Percentiles rank a stretch among this genome's conserved stretches.
These are phyloP conservation scores for Eupithecia exiguata DNA, from an alignment of 2,888 invertebrate genomes.

Conservation along the genomic window DNA sequence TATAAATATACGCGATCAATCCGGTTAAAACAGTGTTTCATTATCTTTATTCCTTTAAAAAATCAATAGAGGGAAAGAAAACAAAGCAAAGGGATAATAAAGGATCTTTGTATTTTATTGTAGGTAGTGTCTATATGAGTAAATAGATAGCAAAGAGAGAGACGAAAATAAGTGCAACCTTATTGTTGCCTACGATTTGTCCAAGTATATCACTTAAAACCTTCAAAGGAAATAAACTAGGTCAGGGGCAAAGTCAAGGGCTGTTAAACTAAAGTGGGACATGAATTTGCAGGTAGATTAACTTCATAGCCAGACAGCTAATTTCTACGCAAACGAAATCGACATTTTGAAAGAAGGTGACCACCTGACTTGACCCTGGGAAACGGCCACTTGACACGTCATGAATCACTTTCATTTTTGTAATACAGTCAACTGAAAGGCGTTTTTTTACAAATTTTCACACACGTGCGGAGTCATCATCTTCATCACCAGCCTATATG, in stretches of 20 bases:
- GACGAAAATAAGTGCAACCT: neutral
- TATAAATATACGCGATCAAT: too few relatives aligned
- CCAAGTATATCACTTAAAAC: neutral
- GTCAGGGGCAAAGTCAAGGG: slow-evolving; percentile 17
- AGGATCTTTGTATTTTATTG: neutral
- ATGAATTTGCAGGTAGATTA: slow-evolving; percentile 19
- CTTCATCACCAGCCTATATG: too few relatives aligned
- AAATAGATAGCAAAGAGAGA: neutral
- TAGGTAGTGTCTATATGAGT: neutral
- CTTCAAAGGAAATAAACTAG: slow-evolving; percentile 15
- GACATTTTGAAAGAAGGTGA: neutral
- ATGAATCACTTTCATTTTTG: neutral
- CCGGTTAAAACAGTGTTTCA: too few relatives aligned
- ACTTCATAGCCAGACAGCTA: slow-evolving; percentile 5
- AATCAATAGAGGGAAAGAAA: too few relatives aligned
- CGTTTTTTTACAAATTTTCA: neutral
- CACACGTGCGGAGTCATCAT: too few relatives aligned
- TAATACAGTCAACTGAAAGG: neutral
- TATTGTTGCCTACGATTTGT: neutral
- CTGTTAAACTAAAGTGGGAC: slow-evolving; percentile 8
- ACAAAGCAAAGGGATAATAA: too few relatives aligned
- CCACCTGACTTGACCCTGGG: neutral
- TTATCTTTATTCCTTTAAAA: too few relatives aligned
- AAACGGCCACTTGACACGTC: neutral
- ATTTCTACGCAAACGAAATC: neutral